Evolutionary conservation across 2,113 vertebrate species (phyloP).

Genomic region (Serinus canaria): DNA sequence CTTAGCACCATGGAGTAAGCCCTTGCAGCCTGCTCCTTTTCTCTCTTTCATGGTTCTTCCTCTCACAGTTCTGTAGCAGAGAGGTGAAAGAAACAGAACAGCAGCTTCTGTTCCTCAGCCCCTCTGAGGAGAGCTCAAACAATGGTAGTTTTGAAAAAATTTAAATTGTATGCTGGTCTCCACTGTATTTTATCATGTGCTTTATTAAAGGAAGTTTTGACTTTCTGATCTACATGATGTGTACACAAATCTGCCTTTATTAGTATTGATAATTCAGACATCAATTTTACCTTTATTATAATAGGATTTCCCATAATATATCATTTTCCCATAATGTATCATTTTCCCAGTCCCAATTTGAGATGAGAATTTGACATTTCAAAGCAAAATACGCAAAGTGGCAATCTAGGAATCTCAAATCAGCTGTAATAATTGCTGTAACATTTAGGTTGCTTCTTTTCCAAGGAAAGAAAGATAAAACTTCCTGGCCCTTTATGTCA

Average conservation of each 20-base stretch:
- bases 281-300: not conserved
- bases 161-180: not conserved
- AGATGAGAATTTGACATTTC: not conserved
- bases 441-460: not conserved
- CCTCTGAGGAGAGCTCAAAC: not conserved
- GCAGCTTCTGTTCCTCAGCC: not conserved
- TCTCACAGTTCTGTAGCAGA: not conserved
- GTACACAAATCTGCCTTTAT: not conserved
- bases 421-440: not conserved
- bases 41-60: not conserved
- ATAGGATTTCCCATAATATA: not conserved
- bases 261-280: not conserved
- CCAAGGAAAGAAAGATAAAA: not conserved
- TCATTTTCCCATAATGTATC: not conserved
- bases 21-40: not conserved
- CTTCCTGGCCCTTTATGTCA: not conserved
- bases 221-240: not conserved
- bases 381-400: not conserved
- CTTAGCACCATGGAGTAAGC: not conserved
- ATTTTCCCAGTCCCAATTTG: fast-evolving
- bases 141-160: not conserved
- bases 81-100: not conserved
- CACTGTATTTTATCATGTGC: not conserved
- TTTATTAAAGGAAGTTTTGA: not conserved
- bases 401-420: not conserved